Evolutionary conservation across 2,113 vertebrate species (phyloP).

Genomic region (Anas platyrhynchos): DNA sequence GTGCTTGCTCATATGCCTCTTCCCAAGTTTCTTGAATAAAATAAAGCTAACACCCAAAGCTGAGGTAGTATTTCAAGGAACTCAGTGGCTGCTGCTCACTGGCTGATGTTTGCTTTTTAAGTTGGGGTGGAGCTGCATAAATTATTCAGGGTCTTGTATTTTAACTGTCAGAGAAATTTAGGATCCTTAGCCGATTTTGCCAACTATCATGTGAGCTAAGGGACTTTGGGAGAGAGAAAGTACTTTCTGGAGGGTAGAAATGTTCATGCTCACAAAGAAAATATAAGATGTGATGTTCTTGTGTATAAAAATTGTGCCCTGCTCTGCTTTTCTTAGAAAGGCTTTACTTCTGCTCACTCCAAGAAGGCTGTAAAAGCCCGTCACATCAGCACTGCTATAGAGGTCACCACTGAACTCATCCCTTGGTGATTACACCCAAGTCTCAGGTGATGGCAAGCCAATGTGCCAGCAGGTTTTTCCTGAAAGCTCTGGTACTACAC

Average conservation of each 20-base stretch:
- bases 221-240: not conserved
- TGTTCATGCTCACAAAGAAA: not conserved
- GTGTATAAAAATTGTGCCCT: not conserved
- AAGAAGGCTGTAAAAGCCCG: not conserved
- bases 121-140: not conserved
- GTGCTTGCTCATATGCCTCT: not conserved
- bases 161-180: constrained; percentile 12
- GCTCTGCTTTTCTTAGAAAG: constrained; percentile 20
- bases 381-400: not conserved
- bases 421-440: not conserved
- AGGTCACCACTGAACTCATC: not conserved
- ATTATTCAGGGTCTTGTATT: not conserved
- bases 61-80: not conserved
- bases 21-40: not conserved
- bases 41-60: not conserved
- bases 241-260: constrained; percentile 7
- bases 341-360: not conserved
- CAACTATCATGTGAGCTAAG: not conserved
- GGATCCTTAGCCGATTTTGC: not conserved
- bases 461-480: not conserved
- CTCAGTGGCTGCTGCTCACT: not conserved
- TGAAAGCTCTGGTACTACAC: not conserved
- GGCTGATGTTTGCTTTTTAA: not conserved
- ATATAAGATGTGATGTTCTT: not conserved
- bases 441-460: not conserved